Base-by-base conservation (phyloP, 1,140 invertebrate genomes). In the Pinna nobilis region DNA sequence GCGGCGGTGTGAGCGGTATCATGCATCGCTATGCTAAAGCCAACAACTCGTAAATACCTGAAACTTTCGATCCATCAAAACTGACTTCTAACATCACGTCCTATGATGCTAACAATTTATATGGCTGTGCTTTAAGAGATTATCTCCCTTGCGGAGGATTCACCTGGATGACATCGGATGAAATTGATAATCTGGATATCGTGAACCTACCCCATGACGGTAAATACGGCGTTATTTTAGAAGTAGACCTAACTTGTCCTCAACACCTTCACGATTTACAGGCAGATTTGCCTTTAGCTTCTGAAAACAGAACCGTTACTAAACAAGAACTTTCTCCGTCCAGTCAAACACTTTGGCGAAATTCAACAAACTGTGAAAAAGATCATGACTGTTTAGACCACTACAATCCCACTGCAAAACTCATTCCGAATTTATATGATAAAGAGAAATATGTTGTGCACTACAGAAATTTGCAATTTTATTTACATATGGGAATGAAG, bases 261-360 rank as follows among this genome's bases (percentile, higher is more conserved):
- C 3, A 74, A 50, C 1, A 86, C 18, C 50, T 91, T 20, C 91
- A 92, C 83, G 83, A 91, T 44, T 13, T 28, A 6, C 90, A 92
- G 82, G 87, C 83, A 70, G 88, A 91, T 74, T 89, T 91, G 55
- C 91, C 91, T 44, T 88, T 91, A 73, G 88, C 87, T 76, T 80
- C 88, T 18, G 87, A 90, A 77, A 59, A 60, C 13, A 33, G 44
- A 37, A 53, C 32, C 44, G 51, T 70, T 50, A 3, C 32, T 20
- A 35, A 47, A 25, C 32, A 73, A 15, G 6, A 49, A 9, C 44
- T 73, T 15, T 73, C 64, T 1, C 63, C 70, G 28, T 66, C 66
- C 39, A 51, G 33, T 13, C 20, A 44, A 30, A 3, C 15, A 33
- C 18, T 37, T 5, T 44, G 39, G 63, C 47, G 44, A 53, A 35